A percentile compares a stretch with the other conserved stretches of the same genome.
These are phyloP conservation scores for Atta texana DNA, from an alignment of 1,140 invertebrate species.

Conservation along the genomic window DNA sequence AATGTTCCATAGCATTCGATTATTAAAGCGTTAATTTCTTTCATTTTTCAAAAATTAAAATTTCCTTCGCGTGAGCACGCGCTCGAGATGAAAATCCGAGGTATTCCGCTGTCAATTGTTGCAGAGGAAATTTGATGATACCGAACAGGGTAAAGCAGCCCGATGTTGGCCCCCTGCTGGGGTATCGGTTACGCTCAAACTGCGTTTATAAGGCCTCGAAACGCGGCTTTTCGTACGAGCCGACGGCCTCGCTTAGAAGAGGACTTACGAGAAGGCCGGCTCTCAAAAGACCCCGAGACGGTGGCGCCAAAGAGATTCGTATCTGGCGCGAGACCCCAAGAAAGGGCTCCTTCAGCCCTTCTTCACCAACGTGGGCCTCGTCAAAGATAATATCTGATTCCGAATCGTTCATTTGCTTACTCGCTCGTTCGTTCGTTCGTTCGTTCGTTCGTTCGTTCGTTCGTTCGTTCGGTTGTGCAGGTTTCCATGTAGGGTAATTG, in stretches of 20 bases:
- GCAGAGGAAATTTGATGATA: constrained; percentile 46
- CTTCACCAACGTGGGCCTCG: constrained; percentile 75
- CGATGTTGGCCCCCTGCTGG: constrained; percentile 72
- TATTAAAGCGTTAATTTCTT: constrained; percentile 19
- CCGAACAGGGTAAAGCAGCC: constrained; percentile 9
- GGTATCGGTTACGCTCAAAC: constrained; percentile 83
- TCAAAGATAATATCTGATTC: constrained; percentile 86
- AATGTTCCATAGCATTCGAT: not conserved
- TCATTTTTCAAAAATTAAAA: constrained; percentile 21
- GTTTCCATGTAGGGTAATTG: constrained; percentile 74
- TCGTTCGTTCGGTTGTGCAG: constrained; percentile 65
- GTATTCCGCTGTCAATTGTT: constrained; percentile 67
- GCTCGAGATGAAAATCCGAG: constrained; percentile 26
- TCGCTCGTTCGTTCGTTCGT: constrained; percentile 59
- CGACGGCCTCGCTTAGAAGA: constrained; percentile 39
- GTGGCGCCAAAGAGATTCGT: constrained; percentile 84
- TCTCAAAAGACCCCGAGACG: constrained; percentile 70
- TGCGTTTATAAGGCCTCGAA: constrained; percentile 77
- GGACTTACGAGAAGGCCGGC: constrained; percentile 60
- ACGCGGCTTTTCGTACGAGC: constrained; percentile 64
- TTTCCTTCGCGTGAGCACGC: constrained; percentile 41
- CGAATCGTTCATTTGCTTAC: constrained; percentile 79
- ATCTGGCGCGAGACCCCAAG: constrained; percentile 80
- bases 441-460: constrained; percentile 70
- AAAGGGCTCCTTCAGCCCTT: constrained; percentile 67